A percentile compares a stretch with the other conserved stretches of the same genome.
These are phyloP conservation scores for Arothron firmamentum DNA, from an alignment of 2,113 vertebrate genomes.

Conservation along the genomic window DNA sequence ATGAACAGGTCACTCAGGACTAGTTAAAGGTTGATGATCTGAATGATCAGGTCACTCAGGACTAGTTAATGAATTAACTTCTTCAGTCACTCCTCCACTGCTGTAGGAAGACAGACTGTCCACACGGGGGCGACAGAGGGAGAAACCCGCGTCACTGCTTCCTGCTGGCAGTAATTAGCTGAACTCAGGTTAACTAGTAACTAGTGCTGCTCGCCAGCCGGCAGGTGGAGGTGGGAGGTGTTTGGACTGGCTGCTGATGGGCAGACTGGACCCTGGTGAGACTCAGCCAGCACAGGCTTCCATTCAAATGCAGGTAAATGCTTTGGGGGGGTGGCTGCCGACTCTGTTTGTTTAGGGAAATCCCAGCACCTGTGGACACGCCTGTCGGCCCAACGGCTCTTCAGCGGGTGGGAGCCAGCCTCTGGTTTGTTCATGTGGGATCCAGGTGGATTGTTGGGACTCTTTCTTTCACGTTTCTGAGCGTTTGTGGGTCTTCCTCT, in stretches of 20 bases:
- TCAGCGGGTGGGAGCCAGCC: slow-evolving; percentile 42
- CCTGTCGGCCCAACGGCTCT: slow-evolving; percentile 42
- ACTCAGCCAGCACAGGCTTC: slow-evolving; percentile 5
- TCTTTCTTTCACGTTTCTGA: neutral
- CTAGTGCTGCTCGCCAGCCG: neutral
- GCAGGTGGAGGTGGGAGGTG: neutral
- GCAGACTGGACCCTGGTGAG: neutral
- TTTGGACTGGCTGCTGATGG: neutral
- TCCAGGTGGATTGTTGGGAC: neutral
- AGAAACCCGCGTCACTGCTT: slow-evolving; percentile 35
- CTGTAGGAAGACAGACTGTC: slow-evolving; percentile 6
- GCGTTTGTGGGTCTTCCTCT: slow-evolving; percentile 51
- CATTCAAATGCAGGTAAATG: slow-evolving; percentile 70
- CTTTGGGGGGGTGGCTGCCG: neutral
- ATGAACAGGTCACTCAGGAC: no score
- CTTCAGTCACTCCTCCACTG: no score
- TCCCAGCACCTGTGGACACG: slow-evolving; percentile 51
- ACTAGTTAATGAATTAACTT: no score
- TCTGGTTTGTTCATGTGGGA: neutral
- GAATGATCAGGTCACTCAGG: no score
- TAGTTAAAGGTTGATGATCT: no score
- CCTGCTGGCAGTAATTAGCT: slow-evolving; percentile 51
- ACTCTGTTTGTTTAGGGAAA: slow-evolving; percentile 75
- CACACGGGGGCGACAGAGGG: slow-evolving; percentile 47
- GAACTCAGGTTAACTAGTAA: slow-evolving; percentile 16